Evolutionary conservation across 2,888 invertebrate species (phyloP).

Genomic region (Limulus polyphemus): DNA sequence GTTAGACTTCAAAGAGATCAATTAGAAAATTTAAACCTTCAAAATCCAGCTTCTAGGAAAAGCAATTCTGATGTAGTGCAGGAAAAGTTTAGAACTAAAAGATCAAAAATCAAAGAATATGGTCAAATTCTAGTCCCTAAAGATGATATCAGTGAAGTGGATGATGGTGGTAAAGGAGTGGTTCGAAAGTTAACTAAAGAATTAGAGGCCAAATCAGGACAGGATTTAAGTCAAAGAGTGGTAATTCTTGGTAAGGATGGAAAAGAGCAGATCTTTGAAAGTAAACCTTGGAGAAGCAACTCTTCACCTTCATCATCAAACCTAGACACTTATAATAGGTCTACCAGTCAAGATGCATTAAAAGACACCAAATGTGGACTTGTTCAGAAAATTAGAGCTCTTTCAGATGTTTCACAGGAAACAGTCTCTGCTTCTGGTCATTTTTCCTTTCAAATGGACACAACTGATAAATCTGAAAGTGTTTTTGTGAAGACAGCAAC

Average conservation of each 20-base stretch:
- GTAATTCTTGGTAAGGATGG: slow-evolving; percentile 2
- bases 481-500: no score
- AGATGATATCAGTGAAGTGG: slow-evolving; percentile 8
- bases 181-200: slow-evolving; percentile 75
- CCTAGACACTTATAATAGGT: slow-evolving; percentile 2
- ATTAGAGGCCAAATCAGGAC: slow-evolving; percentile 58
- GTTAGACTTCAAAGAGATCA: slow-evolving; percentile 24
- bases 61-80: slow-evolving; percentile 10
- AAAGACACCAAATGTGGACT: no score
- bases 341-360: no score
- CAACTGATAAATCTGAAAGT: no score
- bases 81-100: slow-evolving; percentile 20
- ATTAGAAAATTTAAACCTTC: slow-evolving; percentile 18
- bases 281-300: background rate
- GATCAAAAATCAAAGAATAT: slow-evolving; percentile 20
- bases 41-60: slow-evolving; percentile 5
- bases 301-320: slow-evolving; percentile 1
- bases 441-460: no score
- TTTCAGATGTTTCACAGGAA: no score
- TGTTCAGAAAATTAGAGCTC: no score
- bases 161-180: slow-evolving; percentile 51
- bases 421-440: no score
- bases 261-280: background rate
- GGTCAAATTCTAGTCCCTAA: slow-evolving; percentile 17
- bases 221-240: slow-evolving; percentile 5